Base-by-base conservation (phyloP, 2,113 vertebrate species). In the Pterocles orientalis region DNA sequence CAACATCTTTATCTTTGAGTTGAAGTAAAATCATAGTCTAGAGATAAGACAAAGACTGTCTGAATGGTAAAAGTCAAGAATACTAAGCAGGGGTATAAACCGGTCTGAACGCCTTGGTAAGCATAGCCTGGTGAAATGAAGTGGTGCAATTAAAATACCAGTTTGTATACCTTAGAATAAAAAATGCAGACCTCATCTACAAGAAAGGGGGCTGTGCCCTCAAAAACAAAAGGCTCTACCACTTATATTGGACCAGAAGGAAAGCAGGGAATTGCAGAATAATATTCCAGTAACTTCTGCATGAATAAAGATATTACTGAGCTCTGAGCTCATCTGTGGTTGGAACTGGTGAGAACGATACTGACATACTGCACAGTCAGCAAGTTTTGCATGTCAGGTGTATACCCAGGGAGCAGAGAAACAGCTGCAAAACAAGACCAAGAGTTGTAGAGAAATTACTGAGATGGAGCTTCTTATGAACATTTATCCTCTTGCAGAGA, bases 21-120 rank as follows among this genome's bases (percentile, higher is more conserved):
- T 88, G 85, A 88, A 94, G 66, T 82, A 88, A 86, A 92, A 82
- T 78, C 58, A 47, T 83, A 65, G 77, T 86, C 76, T 75, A 72
- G 33, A 86, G 86, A 93, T 86, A 81, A 92, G 62, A 8, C 62
- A 68, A 94, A 78, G 69, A 43, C 51, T 62, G 47, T n/a, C 65
- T 72, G 41, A 56, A 69, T n/a, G 31, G 50, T 90, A 43, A 68
- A 86, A 92, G 54, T 78, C 64, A 90, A 64, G 48, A 78, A 3
- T 6, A 60, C 20, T 70, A 36, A 81, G 28, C 28, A 86, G 53
- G 21, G 26, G 15, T 39, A 64, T 25, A 43, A 84, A 75, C 33
- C 51, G 53, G 7, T 64, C 73, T 90, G 62, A 92, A 68, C 2
- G 14, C 64, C 57, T 72, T n/a, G 14, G 39, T 56, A 43, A 85